Conservation (phyloP, 2,797 vertebrate genomes). For the Sparus aurata region DNA sequence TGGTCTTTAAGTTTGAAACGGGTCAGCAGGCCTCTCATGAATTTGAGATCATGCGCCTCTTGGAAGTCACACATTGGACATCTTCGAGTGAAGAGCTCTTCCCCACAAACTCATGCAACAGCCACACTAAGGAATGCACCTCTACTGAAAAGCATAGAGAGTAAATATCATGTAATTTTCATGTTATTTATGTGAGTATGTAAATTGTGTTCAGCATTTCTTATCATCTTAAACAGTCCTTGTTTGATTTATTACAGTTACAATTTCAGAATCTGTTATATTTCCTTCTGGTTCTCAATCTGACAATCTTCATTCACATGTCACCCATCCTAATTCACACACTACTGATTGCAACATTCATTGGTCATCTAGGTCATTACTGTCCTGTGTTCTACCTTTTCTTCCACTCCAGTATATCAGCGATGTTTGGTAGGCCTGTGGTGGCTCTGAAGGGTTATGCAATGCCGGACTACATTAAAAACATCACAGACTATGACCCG, state of each 20-base stretch:
- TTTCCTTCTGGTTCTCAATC: background rate
- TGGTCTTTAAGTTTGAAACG: conserved; percentile 84
- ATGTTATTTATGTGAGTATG: conserved; percentile 2
- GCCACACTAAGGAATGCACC: conserved; percentile 61
- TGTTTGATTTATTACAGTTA: background rate
- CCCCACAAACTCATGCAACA: conserved; percentile 39
- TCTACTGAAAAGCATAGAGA: conserved; percentile 67
- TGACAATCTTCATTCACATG: background rate
- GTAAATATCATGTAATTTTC: background rate
- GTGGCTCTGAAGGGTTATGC: background rate
- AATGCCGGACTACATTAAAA: background rate
- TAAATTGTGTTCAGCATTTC: background rate
- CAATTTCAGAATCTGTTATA: background rate
- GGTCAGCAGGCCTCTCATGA: conserved; percentile 1
- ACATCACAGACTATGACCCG: background rate
- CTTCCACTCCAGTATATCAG: background rate
- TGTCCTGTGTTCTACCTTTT: conserved; percentile 2
- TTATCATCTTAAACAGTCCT: background rate
- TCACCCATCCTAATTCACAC: background rate
- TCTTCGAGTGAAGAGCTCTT: conserved; percentile 76
- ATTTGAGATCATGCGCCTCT: conserved; percentile 86
- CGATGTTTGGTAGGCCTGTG: accelerated
- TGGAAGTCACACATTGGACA: conserved; percentile 78
- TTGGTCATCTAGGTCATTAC: background rate
- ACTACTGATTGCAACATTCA: background rate